Conservation (phyloP, 1,140 invertebrate genomes). For the Diorhabda elongata region DNA sequence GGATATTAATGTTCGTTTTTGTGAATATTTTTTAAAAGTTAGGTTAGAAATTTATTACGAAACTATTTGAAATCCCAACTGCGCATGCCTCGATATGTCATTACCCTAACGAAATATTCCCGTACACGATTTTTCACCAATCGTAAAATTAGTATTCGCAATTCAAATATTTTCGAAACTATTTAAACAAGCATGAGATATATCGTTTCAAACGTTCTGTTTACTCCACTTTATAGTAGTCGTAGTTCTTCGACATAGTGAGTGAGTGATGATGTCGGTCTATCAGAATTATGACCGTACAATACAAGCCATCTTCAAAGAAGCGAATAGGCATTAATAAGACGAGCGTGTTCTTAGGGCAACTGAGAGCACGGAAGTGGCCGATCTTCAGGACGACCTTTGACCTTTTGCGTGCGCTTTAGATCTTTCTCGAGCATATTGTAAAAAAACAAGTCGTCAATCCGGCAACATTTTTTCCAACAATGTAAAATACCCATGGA, state of each 20-base stretch:
- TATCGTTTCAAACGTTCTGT: too few relatives aligned
- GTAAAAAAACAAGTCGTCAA: slow-evolving; percentile 17
- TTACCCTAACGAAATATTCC: too few relatives aligned
- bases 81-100: too few relatives aligned
- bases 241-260: background rate
- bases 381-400: slow-evolving; percentile 18
- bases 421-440: slow-evolving; percentile 17
- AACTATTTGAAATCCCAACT: too few relatives aligned
- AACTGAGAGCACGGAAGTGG: slow-evolving; percentile 17
- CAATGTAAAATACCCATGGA: too few relatives aligned
- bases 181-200: too few relatives aligned
- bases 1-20: too few relatives aligned
- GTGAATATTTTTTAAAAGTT: too few relatives aligned
- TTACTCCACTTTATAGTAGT: background rate
- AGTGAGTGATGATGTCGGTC: background rate
- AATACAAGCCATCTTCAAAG: background rate
- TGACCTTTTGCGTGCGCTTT: slow-evolving; percentile 23
- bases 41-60: too few relatives aligned
- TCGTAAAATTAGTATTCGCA: too few relatives aligned
- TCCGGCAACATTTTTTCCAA: background rate
- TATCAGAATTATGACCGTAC: background rate
- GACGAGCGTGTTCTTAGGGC: background rate
- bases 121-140: too few relatives aligned
- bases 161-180: too few relatives aligned
- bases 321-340: slow-evolving; percentile 2